Evolutionary conservation across 2,888 invertebrate genomes (phyloP), one percentile per base, ranked within the genome.

Genomic region (Dryadula phaetusa): DNA sequence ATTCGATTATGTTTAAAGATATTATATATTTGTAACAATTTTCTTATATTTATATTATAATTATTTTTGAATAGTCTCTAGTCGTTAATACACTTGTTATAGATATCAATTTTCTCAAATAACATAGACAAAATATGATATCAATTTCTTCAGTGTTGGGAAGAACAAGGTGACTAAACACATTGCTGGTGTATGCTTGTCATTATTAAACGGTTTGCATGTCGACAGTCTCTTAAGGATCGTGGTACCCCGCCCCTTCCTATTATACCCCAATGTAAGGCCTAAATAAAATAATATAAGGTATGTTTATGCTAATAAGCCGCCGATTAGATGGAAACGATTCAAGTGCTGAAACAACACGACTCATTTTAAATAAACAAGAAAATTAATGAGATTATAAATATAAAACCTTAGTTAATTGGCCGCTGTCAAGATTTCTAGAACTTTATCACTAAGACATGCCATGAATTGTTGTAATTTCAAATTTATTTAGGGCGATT

Each of bases 141-240:
- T 37, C 22, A 37, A 40, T 40, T 46, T 20, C 25, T 64, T 22
- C 10, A 44, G 16, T 63, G 47, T 18, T 47, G 34, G 20, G 12
- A 14, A 28, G 37, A 28, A 58, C 54, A 66, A 62, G 46, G 61
- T 58, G 63, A 69, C 52, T 86, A 83, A 84, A 86, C 84, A 73
- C 77, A 76, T 78, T 75, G 74, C 73, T 80, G 78, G 75, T 76
- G 80, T 81, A 86, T 88, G 86, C 86, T 87, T 89, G 88, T 86
- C 81, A 70, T 80, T 76, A 79, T 76, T 83, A 82, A 85, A 82
- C 80, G 79, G 81, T 78, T 91, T 81, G 91, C 92, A 89, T 90
- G 92, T 79, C 71, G 72, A 76, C 76, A 77, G 75, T 73, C 72
- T 77, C 78, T 79, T 80, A 70, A 75, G 76, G 77, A 90, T 90